Conservation (phyloP, 53 echinoderm and acorn worm species). For the Paelopatides confundens region DNA sequence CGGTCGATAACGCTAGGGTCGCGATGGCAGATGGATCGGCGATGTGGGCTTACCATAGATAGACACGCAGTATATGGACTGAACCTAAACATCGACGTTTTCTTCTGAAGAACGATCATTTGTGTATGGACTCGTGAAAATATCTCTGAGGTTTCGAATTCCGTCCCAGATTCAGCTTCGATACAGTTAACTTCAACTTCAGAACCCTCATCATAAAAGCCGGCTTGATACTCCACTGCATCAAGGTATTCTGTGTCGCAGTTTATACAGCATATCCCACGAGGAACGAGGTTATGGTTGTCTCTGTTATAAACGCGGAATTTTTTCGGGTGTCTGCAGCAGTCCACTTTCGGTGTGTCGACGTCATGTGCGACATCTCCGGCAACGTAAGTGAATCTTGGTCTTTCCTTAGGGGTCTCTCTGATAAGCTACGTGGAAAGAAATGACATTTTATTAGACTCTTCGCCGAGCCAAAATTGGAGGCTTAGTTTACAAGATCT, state of each 20-base stretch:
- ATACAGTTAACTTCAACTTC: not conserved
- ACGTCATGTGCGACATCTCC: not conserved
- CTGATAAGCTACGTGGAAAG: no score
- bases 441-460: no score
- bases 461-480: no score
- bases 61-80: not conserved
- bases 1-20: not conserved
- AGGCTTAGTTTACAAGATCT: no score
- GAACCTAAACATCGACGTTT: not conserved
- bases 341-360: not conserved
- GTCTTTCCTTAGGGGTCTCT: no score
- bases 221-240: not conserved
- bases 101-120: not conserved
- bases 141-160: not conserved
- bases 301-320: not conserved
- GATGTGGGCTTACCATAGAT: slow-evolving; percentile 1
- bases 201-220: not conserved
- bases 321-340: not conserved
- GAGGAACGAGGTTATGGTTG: not conserved
- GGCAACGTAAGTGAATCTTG: not conserved
- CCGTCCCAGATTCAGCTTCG: not conserved
- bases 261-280: not conserved
- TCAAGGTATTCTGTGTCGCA: slow-evolving; percentile 32
- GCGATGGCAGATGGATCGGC: not conserved
- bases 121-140: not conserved